Evolutionary conservation across 2,888 invertebrate species (phyloP).

Genomic region (Diogma glabrata): DNA sequence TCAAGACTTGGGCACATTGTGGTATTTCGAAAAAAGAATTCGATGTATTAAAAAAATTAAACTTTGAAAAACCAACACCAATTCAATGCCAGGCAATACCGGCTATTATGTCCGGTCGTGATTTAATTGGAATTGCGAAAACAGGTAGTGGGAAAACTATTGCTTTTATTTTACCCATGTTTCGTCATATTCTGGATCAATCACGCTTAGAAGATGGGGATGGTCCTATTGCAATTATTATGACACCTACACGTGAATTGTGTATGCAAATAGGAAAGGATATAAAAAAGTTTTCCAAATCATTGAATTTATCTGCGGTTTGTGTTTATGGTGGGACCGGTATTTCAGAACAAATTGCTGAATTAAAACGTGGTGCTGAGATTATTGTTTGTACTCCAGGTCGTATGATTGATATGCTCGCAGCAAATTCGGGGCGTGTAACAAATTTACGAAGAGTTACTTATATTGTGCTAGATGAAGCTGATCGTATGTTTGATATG

Average conservation of each 20-base stretch:
- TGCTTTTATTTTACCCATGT: conserved; percentile 96
- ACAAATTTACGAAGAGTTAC: conserved; percentile 95
- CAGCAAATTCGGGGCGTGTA: conserved; percentile 94
- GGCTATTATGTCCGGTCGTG: conserved; percentile 92
- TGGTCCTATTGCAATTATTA: conserved; percentile 91
- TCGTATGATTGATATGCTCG: conserved; percentile 99
- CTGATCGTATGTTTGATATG: conserved; percentile 99
- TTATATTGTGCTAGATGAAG: conserved; percentile 96
- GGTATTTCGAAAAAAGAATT: conserved; percentile 93
- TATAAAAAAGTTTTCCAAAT: conserved; percentile 87
- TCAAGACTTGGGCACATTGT: conserved; percentile 96
- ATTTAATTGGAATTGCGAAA: conserved; percentile 97
- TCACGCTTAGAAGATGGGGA: conserved; percentile 88
- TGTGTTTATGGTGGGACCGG: conserved; percentile 99
- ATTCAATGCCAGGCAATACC: conserved; percentile 98
- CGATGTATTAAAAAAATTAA: conserved; percentile 78
- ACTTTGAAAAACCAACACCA: conserved; percentile 95
- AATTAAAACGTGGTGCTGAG: conserved; percentile 91
- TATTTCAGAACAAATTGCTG: conserved; percentile 84
- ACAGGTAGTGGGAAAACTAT: conserved; percentile 98
- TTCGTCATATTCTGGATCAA: conserved; percentile 90
- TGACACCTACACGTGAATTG: conserved; percentile 96
- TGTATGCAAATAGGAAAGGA: conserved; percentile 99
- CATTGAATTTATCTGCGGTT: conserved; percentile 72
- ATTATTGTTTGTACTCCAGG: conserved; percentile 99